These are phyloP conservation scores for Sinella curviseta DNA, from an alignment of 1,140 invertebrate genomes.

Conservation along the genomic window DNA sequence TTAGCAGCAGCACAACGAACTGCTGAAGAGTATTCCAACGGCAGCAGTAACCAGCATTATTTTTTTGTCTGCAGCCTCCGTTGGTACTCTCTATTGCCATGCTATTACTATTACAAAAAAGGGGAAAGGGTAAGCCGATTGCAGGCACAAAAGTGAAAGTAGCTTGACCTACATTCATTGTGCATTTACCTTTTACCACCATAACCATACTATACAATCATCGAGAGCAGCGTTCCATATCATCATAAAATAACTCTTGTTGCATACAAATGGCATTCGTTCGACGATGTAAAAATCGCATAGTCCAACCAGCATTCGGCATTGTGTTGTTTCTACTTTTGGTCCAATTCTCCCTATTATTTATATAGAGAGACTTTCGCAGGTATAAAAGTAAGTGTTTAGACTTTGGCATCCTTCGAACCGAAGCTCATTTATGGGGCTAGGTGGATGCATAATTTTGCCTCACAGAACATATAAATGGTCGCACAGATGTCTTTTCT, in stretches of 20 bases:
- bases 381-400: no score
- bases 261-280: conserved; percentile 11
- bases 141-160: not conserved
- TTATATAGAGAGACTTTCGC: no score
- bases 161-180: conserved; percentile 10
- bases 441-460: not conserved
- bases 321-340: no score
- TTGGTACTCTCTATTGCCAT: no score
- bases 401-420: not conserved
- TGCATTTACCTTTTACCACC: conserved; percentile 1
- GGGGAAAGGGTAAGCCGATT: not conserved
- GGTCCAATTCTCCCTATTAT: no score
- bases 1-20: no score
- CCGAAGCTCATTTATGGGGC: not conserved
- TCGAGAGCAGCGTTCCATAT: not conserved
- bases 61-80: not conserved
- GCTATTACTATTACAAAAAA: not conserved
- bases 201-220: not conserved
- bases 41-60: not conserved
- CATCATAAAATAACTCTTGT: conserved; percentile 22
- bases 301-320: no score
- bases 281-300: not conserved
- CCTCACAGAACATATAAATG: not conserved
- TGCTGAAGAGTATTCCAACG: no score
- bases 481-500: not conserved